These are phyloP conservation scores for Rhinolophus sinicus DNA, from an alignment of 2,113 vertebrate species.

Conservation along the genomic window DNA sequence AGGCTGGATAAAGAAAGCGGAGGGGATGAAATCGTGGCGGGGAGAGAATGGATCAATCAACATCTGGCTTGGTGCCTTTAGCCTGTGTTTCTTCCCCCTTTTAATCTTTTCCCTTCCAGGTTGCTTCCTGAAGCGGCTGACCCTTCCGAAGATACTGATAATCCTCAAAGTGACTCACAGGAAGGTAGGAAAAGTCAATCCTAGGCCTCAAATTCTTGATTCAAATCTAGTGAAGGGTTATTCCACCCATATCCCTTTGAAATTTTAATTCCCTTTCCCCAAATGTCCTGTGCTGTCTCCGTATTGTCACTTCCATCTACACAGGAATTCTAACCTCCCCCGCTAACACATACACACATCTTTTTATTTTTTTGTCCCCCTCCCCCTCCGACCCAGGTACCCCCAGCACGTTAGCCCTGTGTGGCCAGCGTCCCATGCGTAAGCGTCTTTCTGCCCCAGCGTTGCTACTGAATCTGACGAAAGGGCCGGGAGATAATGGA, in stretches of 20 bases:
- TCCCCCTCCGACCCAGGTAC: conserved; percentile 71
- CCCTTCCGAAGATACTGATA: conserved; percentile 53
- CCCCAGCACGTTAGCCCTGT: conserved; percentile 84
- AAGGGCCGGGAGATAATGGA: conserved; percentile 57
- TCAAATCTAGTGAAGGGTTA: neutral
- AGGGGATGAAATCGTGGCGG: fast-evolving
- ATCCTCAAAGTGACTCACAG: conserved; percentile 33
- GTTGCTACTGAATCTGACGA: conserved; percentile 81
- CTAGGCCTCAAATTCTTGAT: neutral
- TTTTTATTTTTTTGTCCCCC: neutral
- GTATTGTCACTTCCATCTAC: neutral
- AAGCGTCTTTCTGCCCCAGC: conserved; percentile 87
- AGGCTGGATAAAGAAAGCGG: neutral
- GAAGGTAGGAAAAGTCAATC: conserved; percentile 45
- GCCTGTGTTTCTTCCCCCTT: neutral
- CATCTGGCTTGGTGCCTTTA: neutral
- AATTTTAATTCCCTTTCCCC: neutral
- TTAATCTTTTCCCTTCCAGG: conserved; percentile 37
- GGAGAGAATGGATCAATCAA: neutral
- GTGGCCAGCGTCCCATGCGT: conserved; percentile 82
- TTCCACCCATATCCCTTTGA: neutral
- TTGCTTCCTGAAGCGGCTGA: conserved; percentile 77
- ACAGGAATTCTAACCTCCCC: neutral
- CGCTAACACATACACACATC: too few relatives aligned
- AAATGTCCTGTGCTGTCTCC: neutral